A percentile compares a stretch with the other conserved stretches of the same genome.
These are phyloP conservation scores for Trematocara variabile DNA, from an alignment of 2,113 vertebrate species.

Conservation along the genomic window DNA sequence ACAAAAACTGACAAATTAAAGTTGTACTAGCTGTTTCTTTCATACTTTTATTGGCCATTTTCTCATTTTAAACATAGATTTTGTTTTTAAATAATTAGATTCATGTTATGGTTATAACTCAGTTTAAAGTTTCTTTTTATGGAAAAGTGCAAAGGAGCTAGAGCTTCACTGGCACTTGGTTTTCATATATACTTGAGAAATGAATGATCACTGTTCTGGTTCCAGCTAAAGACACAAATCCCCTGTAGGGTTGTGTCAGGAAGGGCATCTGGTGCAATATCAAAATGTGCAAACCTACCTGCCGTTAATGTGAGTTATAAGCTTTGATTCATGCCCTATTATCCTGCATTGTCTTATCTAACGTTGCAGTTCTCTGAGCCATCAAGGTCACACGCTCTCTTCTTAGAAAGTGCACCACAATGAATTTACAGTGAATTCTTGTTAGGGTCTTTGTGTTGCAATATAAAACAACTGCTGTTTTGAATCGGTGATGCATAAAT, in stretches of 20 bases:
- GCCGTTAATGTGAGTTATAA: neutral
- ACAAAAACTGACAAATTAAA: neutral
- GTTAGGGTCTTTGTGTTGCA: neutral
- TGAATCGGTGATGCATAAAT: neutral
- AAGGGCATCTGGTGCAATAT: neutral
- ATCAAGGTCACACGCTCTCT: neutral
- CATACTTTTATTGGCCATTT: neutral
- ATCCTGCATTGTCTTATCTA: neutral
- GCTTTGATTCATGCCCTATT: neutral
- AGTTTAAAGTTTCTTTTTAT: neutral
- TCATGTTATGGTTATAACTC: neutral
- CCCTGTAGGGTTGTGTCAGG: neutral
- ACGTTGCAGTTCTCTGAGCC: neutral
- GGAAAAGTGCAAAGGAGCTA: neutral
- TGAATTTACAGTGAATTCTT: neutral
- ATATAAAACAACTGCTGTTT: neutral
- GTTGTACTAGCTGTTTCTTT: neutral
- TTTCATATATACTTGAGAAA: neutral
- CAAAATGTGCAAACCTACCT: neutral
- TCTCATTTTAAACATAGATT: neutral
- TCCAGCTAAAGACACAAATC: neutral
- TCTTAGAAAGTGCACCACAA: neutral
- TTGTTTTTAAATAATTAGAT: neutral
- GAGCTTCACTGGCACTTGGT: neutral
- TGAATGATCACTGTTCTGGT: neutral